Conservation (phyloP, 2,797 vertebrate genomes). For the Esox masquinongy region DNA sequence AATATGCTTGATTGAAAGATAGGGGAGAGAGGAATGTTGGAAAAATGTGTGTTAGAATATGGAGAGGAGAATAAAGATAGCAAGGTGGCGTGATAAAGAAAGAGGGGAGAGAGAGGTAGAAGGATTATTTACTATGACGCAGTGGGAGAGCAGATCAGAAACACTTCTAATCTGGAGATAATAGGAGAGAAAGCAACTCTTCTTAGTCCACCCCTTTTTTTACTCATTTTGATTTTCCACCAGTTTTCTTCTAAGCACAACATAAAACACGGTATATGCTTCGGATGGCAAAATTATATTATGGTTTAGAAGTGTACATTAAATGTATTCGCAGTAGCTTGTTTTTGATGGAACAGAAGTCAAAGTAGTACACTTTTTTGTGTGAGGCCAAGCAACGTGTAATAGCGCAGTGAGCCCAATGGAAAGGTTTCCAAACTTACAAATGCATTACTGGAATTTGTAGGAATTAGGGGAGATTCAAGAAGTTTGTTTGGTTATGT, state of each 20-base stretch:
- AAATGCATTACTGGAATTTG: constrained; percentile 14
- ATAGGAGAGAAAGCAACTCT: neutral
- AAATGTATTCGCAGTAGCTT: neutral
- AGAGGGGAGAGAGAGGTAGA: neutral
- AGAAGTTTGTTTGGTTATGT: constrained; percentile 38
- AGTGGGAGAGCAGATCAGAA: neutral
- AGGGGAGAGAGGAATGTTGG: neutral
- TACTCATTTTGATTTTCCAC: neutral
- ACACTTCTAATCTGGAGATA: constrained; percentile 1
- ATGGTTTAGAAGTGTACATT: neutral
- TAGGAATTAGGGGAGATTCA: constrained; percentile 24
- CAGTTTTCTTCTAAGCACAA: neutral
- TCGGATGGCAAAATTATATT: neutral
- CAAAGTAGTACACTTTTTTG: neutral
- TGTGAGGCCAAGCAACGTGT: neutral
- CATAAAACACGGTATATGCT: neutral
- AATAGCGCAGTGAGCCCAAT: neutral
- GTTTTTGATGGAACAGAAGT: neutral
- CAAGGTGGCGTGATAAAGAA: neutral
- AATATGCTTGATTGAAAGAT: too few relatives aligned
- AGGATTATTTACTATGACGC: neutral
- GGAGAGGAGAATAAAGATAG: neutral
- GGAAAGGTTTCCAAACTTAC: constrained; percentile 12
- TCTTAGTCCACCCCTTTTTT: neutral
- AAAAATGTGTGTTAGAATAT: neutral